A percentile compares a stretch with the other conserved stretches of the same genome.
Evolutionary conservation across 2,888 invertebrate species (phyloP).

Genomic region (Choreutis nemorana): DNA sequence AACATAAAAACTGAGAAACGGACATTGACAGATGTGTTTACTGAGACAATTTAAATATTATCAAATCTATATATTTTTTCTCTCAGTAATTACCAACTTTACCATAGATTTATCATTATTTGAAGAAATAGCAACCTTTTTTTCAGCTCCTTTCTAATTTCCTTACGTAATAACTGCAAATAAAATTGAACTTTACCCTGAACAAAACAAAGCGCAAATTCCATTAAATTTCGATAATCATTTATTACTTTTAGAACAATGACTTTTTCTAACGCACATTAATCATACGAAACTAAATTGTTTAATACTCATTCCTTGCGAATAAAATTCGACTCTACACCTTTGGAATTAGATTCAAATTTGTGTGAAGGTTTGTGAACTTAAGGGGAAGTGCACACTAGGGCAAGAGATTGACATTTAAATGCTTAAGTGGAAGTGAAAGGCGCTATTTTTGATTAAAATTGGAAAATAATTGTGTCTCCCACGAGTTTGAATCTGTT

Average conservation of each 20-base stretch:
- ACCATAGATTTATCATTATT: too few relatives aligned
- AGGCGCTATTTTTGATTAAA: conserved; percentile 65
- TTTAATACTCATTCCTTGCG: conserved; percentile 29
- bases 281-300: conserved; percentile 60
- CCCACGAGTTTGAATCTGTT: conserved; percentile 47
- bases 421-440: conserved; percentile 65
- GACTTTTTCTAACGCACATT: conserved; percentile 42
- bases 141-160: conserved; percentile 40
- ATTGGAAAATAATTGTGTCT: conserved; percentile 66
- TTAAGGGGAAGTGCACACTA: conserved; percentile 33
- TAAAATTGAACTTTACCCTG: conserved; percentile 10
- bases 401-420: conserved; percentile 61
- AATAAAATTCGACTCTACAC: too few relatives aligned
- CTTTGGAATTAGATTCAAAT: too few relatives aligned
- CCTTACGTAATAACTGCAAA: conserved; percentile 13
- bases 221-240: conserved; percentile 9
- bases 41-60: too few relatives aligned
- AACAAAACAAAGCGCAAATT: conserved; percentile 16
- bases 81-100: too few relatives aligned
- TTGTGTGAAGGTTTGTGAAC: conserved; percentile 9
- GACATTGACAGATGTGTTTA: too few relatives aligned
- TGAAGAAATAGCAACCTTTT: too few relatives aligned
- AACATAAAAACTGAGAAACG: too few relatives aligned
- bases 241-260: conserved; percentile 23
- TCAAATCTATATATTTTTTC: too few relatives aligned